Percentiles rank a stretch among this genome's conserved stretches.
phyloP scores from a whole-genome alignment of 2,797 vertebrate genomes.

The Sebastes kiyomatsui region DNA sequence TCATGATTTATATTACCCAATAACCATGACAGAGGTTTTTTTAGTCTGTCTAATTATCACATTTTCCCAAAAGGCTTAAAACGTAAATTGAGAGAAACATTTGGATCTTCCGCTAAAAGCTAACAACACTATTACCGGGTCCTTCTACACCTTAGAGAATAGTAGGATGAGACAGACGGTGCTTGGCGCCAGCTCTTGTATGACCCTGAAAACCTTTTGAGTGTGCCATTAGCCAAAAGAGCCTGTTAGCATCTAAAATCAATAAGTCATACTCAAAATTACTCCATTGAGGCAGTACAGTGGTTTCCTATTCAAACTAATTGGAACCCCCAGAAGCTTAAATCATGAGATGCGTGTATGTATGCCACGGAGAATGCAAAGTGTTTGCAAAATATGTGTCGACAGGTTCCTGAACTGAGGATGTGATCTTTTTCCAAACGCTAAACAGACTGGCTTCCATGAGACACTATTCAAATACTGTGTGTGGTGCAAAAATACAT shows the following conservation, averaged over 20 bases:
- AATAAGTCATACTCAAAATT: conserved; percentile 13
- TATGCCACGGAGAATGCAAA: background rate
- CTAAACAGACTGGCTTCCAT: background rate
- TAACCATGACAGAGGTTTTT: background rate
- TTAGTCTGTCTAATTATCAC: background rate
- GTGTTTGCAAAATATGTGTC: background rate
- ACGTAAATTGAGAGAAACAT: background rate
- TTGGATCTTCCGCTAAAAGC: background rate
- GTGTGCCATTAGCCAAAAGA: conserved; percentile 45
- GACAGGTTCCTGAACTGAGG: background rate
- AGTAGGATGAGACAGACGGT: background rate
- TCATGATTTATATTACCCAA: background rate
- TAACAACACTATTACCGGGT: background rate
- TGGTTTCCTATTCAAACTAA: conserved; percentile 10
- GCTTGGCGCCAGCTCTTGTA: conserved; percentile 1
- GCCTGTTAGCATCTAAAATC: conserved; percentile 32
- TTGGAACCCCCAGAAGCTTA: background rate
- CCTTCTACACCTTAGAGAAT: background rate
- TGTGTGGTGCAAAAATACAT: background rate
- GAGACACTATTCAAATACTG: background rate
- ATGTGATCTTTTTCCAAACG: background rate
- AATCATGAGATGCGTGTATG: background rate
- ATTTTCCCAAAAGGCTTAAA: background rate
- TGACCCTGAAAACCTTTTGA: conserved; percentile 28
- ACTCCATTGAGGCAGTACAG: background rate